These are phyloP conservation scores for Apodemus agrarius DNA, from an alignment of 2,797 vertebrate species.

Conservation along the genomic window DNA sequence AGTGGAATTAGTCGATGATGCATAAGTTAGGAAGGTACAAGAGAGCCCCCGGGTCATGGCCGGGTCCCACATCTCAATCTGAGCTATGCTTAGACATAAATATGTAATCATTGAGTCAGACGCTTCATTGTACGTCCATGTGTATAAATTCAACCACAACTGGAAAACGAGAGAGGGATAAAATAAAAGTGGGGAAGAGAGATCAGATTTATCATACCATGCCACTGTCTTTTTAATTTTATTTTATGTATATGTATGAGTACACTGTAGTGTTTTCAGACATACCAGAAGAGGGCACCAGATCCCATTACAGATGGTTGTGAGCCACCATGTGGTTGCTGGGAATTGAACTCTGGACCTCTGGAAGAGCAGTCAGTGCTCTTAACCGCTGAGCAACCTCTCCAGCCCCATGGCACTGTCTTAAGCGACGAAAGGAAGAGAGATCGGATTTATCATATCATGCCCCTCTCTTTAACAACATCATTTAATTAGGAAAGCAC, in stretches of 20 bases:
- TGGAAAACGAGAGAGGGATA: neutral
- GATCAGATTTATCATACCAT: neutral
- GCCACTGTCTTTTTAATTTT: too few species aligned
- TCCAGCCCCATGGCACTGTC: neutral
- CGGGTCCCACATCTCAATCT: neutral
- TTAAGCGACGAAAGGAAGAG: too few species aligned
- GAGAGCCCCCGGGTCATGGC: neutral
- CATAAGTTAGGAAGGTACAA: neutral
- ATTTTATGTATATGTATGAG: too few species aligned
- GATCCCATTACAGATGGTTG: too few species aligned
- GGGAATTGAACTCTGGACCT: too few species aligned
- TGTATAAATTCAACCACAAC: neutral
- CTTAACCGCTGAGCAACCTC: too few species aligned
- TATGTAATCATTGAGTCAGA: neutral
- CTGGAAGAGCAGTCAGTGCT: too few species aligned
- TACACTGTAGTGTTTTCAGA: too few species aligned
- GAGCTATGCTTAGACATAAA: neutral
- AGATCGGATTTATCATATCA: neutral
- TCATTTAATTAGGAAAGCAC: neutral
- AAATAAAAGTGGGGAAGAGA: neutral
- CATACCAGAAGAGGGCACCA: too few species aligned
- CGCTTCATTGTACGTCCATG: neutral
- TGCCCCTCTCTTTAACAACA: too few species aligned
- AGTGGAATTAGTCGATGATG: neutral
- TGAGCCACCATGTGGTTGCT: too few species aligned